phyloP scores from a whole-genome alignment of 2,888 invertebrate genomes.

The Erebia epiphron region DNA sequence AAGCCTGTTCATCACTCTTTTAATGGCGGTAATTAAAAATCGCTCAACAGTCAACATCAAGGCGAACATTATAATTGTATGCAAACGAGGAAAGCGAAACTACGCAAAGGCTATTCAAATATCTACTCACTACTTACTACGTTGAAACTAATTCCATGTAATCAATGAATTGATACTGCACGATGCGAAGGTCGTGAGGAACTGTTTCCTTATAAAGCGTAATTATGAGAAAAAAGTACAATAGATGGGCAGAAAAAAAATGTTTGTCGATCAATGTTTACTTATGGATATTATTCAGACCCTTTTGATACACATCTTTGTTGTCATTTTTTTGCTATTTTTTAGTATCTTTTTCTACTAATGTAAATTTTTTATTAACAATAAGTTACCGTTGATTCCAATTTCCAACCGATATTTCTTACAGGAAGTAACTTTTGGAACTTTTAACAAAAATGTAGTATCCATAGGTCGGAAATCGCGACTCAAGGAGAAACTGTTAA shows the following conservation, averaged over 20 bases:
- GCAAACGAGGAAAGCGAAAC: background rate
- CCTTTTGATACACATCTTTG: background rate
- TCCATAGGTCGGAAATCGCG: too few species aligned
- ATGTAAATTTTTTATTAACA: too few species aligned
- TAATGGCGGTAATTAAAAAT: background rate
- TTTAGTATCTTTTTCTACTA: too few species aligned
- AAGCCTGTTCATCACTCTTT: too few species aligned
- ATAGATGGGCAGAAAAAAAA: background rate
- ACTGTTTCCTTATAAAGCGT: background rate
- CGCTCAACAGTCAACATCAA: background rate
- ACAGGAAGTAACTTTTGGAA: too few species aligned
- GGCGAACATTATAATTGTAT: background rate
- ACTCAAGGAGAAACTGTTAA: too few species aligned
- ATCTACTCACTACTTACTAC: background rate
- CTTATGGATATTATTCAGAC: background rate
- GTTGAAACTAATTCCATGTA: background rate
- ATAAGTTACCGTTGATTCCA: too few species aligned
- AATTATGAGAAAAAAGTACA: background rate
- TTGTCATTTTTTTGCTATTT: background rate
- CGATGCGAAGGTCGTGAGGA: background rate
- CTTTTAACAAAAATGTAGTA: too few species aligned
- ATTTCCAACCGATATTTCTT: too few species aligned
- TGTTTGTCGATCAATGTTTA: background rate
- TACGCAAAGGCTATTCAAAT: background rate
- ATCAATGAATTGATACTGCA: background rate